phyloP scores from a whole-genome alignment of 2,113 vertebrate species.

The Crypturellus undulatus region DNA sequence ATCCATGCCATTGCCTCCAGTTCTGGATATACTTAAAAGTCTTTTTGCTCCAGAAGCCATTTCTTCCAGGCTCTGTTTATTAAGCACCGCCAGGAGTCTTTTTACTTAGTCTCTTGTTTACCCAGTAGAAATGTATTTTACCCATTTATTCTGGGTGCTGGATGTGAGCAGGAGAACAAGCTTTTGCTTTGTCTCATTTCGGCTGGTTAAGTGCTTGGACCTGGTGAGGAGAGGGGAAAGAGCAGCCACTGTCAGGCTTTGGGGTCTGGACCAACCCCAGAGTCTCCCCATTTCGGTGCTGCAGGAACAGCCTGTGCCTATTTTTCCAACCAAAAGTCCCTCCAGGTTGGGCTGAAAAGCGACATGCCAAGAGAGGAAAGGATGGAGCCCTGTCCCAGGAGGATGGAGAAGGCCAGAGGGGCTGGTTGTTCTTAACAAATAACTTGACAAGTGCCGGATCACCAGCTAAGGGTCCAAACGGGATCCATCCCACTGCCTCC shows the following conservation, averaged over 20 bases:
- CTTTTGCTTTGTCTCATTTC: not conserved
- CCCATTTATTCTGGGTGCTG: not conserved
- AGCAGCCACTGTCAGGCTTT: not conserved
- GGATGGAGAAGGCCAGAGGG: not conserved
- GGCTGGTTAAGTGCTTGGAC: not conserved
- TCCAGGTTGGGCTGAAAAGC: not conserved
- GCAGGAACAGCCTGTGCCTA: not conserved
- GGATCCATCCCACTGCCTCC: not conserved
- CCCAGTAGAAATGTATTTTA: not conserved
- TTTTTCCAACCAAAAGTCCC: not conserved
- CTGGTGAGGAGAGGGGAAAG: not conserved
- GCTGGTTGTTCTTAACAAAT: fast-evolving
- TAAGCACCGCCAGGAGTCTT: not conserved
- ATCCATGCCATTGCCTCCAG: not conserved
- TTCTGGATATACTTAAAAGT: not conserved
- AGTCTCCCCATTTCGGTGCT: not conserved
- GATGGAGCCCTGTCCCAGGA: not conserved
- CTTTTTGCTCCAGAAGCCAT: not conserved
- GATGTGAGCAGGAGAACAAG: not conserved
- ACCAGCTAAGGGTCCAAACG: not conserved
- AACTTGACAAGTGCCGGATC: not conserved
- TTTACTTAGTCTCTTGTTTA: not conserved
- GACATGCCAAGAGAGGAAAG: not conserved
- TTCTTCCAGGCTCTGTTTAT: not conserved
- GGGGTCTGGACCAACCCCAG: not conserved